Conservation (phyloP, 2,888 invertebrate genomes). For the Slavum lentiscoides region DNA sequence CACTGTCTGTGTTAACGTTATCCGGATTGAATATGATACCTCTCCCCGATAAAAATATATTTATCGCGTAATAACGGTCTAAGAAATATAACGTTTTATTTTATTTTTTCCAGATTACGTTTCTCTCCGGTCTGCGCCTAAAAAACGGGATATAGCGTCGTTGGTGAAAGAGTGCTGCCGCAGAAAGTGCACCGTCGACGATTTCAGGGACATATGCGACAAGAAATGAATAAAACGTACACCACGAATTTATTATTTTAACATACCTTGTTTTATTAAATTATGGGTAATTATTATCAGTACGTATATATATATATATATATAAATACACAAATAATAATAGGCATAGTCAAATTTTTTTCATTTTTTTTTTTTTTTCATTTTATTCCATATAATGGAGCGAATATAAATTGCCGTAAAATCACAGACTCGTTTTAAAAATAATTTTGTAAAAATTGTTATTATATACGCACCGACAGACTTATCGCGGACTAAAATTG, state of each 20-base stretch:
- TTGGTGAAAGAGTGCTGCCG: conserved; percentile 4
- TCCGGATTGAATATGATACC: too few relatives aligned
- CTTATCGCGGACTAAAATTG: conserved; percentile 40
- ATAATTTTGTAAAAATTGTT: conserved; percentile 49
- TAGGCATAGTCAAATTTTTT: conserved; percentile 4
- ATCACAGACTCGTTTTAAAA: conserved; percentile 52
- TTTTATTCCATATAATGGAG: conserved; percentile 44
- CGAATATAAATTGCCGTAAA: conserved; percentile 40
- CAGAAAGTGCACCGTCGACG: neutral
- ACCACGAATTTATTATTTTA: neutral
- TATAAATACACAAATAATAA: conserved; percentile 28
- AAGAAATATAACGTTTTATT: too few relatives aligned
- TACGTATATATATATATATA: conserved; percentile 36
- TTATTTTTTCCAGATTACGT: too few relatives aligned
- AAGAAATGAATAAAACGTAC: conserved; percentile 8
- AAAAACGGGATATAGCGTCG: neutral
- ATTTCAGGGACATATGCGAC: conserved; percentile 14
- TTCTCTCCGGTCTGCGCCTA: neutral
- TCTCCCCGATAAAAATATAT: too few relatives aligned
- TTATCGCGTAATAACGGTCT: too few relatives aligned
- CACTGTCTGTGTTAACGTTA: too few relatives aligned
- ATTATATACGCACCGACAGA: conserved; percentile 35
- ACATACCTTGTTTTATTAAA: conserved; percentile 37
- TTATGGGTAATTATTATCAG: conserved; percentile 38
- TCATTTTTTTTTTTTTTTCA: neutral